Base-by-base conservation (phyloP, 2,113 vertebrate genomes). In the Vombatus ursinus region DNA sequence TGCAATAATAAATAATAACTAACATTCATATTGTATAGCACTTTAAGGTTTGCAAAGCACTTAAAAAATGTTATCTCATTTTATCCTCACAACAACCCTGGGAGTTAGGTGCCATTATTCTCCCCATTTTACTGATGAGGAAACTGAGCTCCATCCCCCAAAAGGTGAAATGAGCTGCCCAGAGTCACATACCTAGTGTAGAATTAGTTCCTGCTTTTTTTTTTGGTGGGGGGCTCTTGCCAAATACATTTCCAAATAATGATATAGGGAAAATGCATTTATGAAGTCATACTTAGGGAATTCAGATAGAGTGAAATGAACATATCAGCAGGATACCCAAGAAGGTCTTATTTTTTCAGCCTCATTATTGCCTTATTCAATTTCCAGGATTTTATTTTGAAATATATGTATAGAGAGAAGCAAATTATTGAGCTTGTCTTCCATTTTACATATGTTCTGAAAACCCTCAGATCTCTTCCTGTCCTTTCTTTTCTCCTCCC, bases 401-500 rank as follows among this genome's bases (percentile, higher is more conserved):
- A 96, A 95, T 91, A 93, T 95, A 95, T 61, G 61, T 98, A 96
- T 57, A 96, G 96, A 97, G 97, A 97, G 97, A 96, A 98, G 96
- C 95, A 97, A 97, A 97, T 98, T 98, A 97, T 96, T 98, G 97
- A 96, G 96, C 96, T 97, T 97, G 52, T 97, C 97, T 97, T 97
- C 95, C 97, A 96, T 98, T 98, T 98, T 97, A 94, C 97, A 97
- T 95, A 96, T 97, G 97, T 96, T 95, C 96, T 97, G 95, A 93
- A 97, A 96, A 96, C 94, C 97, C 95, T 95, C 54, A 95, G 92
- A 91, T 96, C 97, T 96, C 95, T 96, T 50, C 92, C 24, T 37
- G 96, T 93, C 95, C 95, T 84, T 84, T 5, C 19, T 44, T 84
- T 44, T 16, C 19, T 84, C 6, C 19, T 44, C 68, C 57, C 57